Percentiles rank a stretch among this genome's conserved stretches.
phyloP scores from a whole-genome alignment of 1,140 invertebrate genomes.

The Antheraea pernyi region DNA sequence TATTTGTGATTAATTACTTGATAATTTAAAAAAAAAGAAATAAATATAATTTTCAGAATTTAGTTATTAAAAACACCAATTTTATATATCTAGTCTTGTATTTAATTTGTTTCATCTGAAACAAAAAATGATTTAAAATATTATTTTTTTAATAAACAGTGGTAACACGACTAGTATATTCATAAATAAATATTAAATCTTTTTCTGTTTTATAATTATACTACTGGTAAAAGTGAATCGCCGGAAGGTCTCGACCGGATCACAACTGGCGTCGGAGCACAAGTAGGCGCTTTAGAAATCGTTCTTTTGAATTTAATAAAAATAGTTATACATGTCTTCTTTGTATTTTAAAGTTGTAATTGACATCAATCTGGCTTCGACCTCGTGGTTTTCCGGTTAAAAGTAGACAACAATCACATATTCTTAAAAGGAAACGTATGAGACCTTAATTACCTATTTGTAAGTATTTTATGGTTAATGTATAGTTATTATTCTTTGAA shows the following conservation, averaged over 20 bases:
- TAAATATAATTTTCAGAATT: background rate
- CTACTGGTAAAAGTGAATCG: slow-evolving; percentile 56
- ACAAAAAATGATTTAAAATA: background rate
- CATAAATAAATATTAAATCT: slow-evolving; percentile 19
- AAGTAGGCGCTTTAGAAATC: slow-evolving; percentile 39
- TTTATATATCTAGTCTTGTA: no score
- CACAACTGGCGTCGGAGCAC: slow-evolving; percentile 47
- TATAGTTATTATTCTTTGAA: background rate
- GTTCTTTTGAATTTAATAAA: slow-evolving; percentile 56
- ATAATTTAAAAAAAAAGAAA: background rate
- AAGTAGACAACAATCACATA: slow-evolving; percentile 9
- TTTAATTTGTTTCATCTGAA: background rate
- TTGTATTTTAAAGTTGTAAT: slow-evolving; percentile 44
- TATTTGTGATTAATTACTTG: no score
- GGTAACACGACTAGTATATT: background rate
- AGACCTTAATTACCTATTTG: background rate
- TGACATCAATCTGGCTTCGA: slow-evolving; percentile 55
- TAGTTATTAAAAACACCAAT: background rate
- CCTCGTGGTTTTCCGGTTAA: slow-evolving; percentile 51
- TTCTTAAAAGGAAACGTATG: background rate
- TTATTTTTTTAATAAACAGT: background rate
- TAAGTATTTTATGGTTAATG: background rate
- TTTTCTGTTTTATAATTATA: slow-evolving; percentile 40
- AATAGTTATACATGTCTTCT: slow-evolving; percentile 36
- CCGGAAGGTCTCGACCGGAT: slow-evolving; percentile 47